Evolutionary conservation across 1,140 invertebrate species (phyloP).

Genomic region (Aphidius ervi): DNA sequence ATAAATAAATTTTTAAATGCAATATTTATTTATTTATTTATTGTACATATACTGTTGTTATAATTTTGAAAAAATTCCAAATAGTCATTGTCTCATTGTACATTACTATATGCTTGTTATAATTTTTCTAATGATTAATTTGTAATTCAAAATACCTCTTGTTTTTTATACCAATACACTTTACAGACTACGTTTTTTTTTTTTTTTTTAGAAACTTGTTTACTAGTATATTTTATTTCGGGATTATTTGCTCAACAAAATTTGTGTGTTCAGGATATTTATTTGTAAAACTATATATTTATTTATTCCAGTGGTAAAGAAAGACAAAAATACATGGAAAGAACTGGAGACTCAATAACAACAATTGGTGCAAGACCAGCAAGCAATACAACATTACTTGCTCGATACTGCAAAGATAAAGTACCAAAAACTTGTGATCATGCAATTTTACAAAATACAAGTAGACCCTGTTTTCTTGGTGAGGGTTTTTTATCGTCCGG

Average conservation of each 20-base stretch:
- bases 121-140: too few relatives aligned
- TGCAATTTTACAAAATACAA: constrained; percentile 59
- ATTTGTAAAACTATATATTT: too few relatives aligned
- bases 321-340: constrained; percentile 38
- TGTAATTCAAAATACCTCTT: too few relatives aligned
- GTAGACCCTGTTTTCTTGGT: constrained; percentile 70
- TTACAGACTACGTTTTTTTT: too few relatives aligned
- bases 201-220: background rate
- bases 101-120: too few relatives aligned
- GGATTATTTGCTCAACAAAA: background rate
- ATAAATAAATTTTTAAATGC: too few relatives aligned
- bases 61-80: too few relatives aligned
- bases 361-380: constrained; percentile 54
- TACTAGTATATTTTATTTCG: background rate
- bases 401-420: constrained; percentile 72
- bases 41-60: too few relatives aligned
- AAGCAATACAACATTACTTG: constrained; percentile 68
- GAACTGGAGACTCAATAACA: constrained; percentile 45
- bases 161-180: too few relatives aligned
- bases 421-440: constrained; percentile 76
- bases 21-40: too few relatives aligned
- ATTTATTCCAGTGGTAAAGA: constrained; percentile 45
- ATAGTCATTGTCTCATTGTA: too few relatives aligned
- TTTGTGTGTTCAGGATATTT: too few relatives aligned
- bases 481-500: constrained; percentile 81